phyloP scores from a whole-genome alignment of 35 echinoderm and acorn worm species.

The Lytechinus variegatus region DNA sequence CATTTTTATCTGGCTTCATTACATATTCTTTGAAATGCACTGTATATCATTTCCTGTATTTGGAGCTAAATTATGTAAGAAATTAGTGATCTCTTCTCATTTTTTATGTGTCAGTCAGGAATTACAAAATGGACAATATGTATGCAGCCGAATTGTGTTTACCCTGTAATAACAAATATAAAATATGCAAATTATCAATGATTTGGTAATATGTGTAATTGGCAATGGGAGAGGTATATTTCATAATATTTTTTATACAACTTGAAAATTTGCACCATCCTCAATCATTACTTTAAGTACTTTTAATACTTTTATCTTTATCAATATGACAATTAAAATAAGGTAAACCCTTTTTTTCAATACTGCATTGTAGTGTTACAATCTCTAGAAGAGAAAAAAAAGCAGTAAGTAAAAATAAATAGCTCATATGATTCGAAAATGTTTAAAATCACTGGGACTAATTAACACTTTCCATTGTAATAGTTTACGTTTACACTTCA shows the following conservation, averaged over 20 bases:
- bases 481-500: neutral
- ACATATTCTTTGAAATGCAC: neutral
- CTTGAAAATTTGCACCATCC: neutral
- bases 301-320: neutral
- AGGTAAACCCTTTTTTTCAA: too few species aligned
- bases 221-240: neutral
- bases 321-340: too few species aligned
- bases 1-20: neutral
- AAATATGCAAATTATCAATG: neutral
- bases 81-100: neutral
- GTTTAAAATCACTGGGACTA: neutral
- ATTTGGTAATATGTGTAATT: neutral
- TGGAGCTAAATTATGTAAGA: neutral
- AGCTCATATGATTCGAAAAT: neutral
- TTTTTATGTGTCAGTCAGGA: neutral
- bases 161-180: neutral
- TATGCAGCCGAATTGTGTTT: neutral
- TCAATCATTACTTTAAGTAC: neutral
- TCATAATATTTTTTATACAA: neutral
- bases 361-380: neutral
- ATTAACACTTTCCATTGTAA: neutral
- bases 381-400: neutral
- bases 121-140: neutral
- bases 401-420: neutral
- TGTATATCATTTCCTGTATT: neutral